phyloP scores from a whole-genome alignment of 2,888 invertebrate genomes.

The Brachypalpus laphriformis region DNA sequence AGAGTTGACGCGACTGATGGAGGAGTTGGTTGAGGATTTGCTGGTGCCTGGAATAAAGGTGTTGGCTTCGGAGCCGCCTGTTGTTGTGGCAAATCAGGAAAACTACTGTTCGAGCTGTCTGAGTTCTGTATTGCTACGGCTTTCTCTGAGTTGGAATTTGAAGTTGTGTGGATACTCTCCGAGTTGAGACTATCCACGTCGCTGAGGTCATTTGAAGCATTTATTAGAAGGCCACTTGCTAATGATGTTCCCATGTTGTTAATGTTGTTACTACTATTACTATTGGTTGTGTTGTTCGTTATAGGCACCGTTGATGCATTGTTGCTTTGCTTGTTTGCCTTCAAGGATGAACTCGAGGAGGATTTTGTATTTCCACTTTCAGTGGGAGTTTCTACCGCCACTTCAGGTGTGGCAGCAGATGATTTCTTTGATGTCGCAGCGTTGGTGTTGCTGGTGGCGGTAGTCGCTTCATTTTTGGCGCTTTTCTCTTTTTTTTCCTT shows the following conservation, averaged over 20 bases:
- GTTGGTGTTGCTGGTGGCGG: conserved; percentile 50
- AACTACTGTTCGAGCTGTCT: conserved; percentile 81
- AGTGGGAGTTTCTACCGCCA: conserved; percentile 50
- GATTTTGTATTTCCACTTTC: conserved; percentile 77
- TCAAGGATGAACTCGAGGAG: conserved; percentile 23
- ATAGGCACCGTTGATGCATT: conserved; percentile 71
- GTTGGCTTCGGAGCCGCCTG: conserved; percentile 74
- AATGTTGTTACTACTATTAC: conserved; percentile 48
- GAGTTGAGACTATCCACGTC: conserved; percentile 80
- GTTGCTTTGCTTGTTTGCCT: conserved; percentile 78
- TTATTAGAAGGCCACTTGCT: conserved; percentile 75
- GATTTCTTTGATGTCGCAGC: conserved; percentile 64
- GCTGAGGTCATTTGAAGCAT: conserved; percentile 76
- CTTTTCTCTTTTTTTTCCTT: conserved; percentile 74
- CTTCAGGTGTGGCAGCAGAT: conserved; percentile 42
- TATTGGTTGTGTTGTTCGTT: conserved; percentile 38
- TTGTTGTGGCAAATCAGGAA: conserved; percentile 80
- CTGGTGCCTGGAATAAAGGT: conserved; percentile 61
- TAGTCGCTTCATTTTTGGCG: conserved; percentile 67
- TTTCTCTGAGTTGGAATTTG: conserved; percentile 75
- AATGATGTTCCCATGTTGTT: conserved; percentile 40
- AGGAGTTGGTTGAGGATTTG: conserved; percentile 62
- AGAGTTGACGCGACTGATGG: conserved; percentile 59
- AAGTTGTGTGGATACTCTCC: conserved; percentile 74
- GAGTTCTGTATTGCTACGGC: conserved; percentile 78